A percentile compares a stretch with the other conserved stretches of the same genome.
Evolutionary conservation across 2,888 invertebrate genomes (phyloP).

Genomic region (Acanthosepion lycidas): DNA sequence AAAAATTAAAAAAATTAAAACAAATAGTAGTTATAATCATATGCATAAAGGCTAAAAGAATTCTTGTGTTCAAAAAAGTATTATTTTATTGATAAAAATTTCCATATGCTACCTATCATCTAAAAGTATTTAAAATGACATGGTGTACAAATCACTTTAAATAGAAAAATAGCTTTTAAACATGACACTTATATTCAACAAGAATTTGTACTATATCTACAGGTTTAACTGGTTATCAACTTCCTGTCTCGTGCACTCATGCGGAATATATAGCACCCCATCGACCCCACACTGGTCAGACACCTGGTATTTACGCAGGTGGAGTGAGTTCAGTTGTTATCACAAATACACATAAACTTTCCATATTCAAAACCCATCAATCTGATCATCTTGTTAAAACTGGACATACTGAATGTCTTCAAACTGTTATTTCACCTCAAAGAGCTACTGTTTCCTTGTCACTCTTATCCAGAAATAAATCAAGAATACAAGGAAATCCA

Average conservation of each 20-base stretch:
- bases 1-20: not conserved
- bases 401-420: not conserved
- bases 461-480: not conserved
- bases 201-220: constrained; percentile 14
- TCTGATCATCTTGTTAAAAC: not conserved
- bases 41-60: not conserved
- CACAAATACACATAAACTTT: not conserved
- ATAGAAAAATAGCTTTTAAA: not conserved
- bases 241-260: not conserved
- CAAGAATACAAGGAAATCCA: not conserved
- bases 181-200: not conserved
- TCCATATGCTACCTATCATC: too few species aligned
- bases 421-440: not conserved
- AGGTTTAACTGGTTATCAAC: constrained; percentile 33
- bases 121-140: not conserved
- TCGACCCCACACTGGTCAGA: not conserved
- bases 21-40: not conserved
- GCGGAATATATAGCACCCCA: not conserved
- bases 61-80: constrained; percentile 2
- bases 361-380: not conserved
- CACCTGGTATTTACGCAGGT: not conserved
- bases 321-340: constrained; percentile 12
- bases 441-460: not conserved
- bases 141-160: not conserved
- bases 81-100: not conserved